Conservation (phyloP, 2,113 vertebrate species). For the Pycnonotus jocosus region DNA sequence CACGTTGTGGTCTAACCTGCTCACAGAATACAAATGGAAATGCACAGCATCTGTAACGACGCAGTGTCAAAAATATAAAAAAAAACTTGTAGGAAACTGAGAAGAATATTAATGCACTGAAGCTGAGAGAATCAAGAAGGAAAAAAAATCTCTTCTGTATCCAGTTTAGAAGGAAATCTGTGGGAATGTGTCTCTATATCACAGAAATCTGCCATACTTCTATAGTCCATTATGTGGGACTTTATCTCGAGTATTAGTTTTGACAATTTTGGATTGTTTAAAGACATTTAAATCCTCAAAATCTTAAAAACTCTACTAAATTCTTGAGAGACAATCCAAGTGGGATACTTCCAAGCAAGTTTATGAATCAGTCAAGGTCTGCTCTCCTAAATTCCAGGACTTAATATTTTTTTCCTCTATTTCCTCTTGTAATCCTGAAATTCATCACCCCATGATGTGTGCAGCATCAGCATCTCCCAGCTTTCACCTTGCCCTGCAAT, state of each 20-base stretch:
- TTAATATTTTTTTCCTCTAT: background rate
- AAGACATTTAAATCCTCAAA: background rate
- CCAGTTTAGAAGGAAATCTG: background rate
- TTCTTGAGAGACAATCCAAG: background rate
- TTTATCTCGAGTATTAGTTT: fast-evolving
- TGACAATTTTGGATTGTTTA: background rate
- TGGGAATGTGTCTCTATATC: background rate
- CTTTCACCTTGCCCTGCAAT: background rate
- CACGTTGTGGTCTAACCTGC: background rate
- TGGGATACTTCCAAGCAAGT: background rate
- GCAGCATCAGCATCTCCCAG: background rate
- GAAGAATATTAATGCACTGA: background rate
- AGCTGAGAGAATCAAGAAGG: background rate
- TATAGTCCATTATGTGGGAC: background rate
- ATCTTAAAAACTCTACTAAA: background rate
- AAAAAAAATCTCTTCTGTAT: background rate
- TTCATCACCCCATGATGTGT: background rate
- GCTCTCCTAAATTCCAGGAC: background rate
- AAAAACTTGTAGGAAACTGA: background rate
- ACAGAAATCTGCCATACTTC: background rate
- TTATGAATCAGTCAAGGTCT: background rate
- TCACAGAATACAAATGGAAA: constrained; percentile 2
- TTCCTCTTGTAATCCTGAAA: background rate
- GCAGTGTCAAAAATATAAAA: background rate
- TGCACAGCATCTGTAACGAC: background rate